Conservation (phyloP, 2,888 invertebrate genomes). For the Ceriagrion tenellum region DNA sequence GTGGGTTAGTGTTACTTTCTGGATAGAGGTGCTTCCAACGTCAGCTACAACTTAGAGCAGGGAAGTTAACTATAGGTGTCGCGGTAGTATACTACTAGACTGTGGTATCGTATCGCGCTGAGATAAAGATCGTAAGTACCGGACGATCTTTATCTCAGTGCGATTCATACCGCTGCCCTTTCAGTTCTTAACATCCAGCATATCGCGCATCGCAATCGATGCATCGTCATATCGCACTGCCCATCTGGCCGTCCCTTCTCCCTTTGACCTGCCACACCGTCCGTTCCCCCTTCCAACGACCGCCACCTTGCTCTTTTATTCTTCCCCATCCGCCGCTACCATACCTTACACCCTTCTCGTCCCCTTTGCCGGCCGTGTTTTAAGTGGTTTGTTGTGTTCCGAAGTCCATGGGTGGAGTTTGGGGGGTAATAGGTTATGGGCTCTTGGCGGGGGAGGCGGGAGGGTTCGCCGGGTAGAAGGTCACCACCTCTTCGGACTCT, state of each 20-base stretch:
- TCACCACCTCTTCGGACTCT: background rate
- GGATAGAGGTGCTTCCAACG: too few relatives aligned
- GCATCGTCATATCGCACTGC: too few relatives aligned
- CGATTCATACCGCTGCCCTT: too few relatives aligned
- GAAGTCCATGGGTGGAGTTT: constrained; percentile 5
- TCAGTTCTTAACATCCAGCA: too few relatives aligned
- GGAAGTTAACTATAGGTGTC: too few relatives aligned
- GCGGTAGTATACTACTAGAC: too few relatives aligned
- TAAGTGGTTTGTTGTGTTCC: constrained; percentile 67
- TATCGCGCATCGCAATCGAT: too few relatives aligned
- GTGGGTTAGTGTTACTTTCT: too few relatives aligned
- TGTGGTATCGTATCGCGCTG: too few relatives aligned
- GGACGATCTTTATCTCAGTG: too few relatives aligned
- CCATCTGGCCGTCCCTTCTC: background rate
- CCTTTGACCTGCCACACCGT: background rate
- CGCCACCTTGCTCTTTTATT: background rate
- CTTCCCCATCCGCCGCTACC: background rate
- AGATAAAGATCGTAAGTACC: too few relatives aligned
- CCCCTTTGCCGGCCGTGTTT: constrained; percentile 10
- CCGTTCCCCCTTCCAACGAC: background rate
- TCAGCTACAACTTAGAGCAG: too few relatives aligned
- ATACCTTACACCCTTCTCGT: background rate
- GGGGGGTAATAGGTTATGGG: constrained; percentile 51
- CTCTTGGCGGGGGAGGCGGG: background rate
- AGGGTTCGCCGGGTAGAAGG: background rate